Evolutionary conservation across 1,140 invertebrate species (phyloP), one percentile per base, ranked within the genome.

Genomic region (Melanaphis sacchari): DNA sequence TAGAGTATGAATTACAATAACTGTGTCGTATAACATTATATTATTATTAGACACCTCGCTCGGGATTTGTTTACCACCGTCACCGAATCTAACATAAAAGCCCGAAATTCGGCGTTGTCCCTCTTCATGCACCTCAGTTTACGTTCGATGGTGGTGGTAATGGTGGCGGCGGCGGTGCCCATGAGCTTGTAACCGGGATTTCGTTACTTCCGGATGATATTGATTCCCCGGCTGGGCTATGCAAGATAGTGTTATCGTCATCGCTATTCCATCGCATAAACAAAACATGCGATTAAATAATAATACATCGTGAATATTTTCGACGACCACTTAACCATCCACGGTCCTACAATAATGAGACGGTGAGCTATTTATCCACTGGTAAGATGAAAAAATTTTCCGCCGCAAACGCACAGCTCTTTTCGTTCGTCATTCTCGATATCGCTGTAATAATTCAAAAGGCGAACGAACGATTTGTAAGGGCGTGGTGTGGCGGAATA

Each of bases 371-470:
- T n/a, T 76, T 76, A 18, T 76, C 15, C 31, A 4, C 59, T 4
- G 11, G 11, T 76, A 15, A 76, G 59, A n/a, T 18, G 59, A n/a
- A 76, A 76, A 76, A 76, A n/a, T 76, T 36, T n/a, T 5, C 59
- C 0, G 4, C 15, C 31, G 15, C 18, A 76, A 76, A 76, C 59
- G 11, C 59, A 0, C 59, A 76, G 31, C n/a, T n/a, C 0, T 76
- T 76, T 5, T 76, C n/a, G 24, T 15, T 76, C 59, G 31, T 76
- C 59, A 41, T 26, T 49, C 90, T 54, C 24, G 88, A 90, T 76
- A 76, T 66, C 54, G 89, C n/a, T 40, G 52, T 43, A 90, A 90
- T 90, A 90, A 90, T n/a, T 90, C 89, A 43, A 59, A 36, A 40
- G 59, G 22, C 22, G 43, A 49, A 31, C 89, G 38, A 41, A 90